Conservation (phyloP, 1,140 invertebrate genomes). For the Drosophila mayri region DNA sequence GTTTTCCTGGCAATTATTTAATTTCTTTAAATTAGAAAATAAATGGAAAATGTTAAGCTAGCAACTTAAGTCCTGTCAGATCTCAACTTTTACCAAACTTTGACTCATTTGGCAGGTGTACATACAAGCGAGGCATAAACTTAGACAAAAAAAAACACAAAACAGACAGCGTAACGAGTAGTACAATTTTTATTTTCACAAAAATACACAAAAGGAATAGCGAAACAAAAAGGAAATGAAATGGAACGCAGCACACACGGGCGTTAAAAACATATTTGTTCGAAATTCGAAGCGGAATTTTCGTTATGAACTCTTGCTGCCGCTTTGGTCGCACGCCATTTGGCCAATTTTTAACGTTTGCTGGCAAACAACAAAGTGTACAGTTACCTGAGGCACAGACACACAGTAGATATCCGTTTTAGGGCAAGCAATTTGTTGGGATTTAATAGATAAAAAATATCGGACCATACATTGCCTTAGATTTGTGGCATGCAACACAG, state of each 20-base stretch:
- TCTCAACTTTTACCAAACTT: not conserved
- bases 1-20: too few relatives aligned
- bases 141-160: not conserved
- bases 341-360: constrained; percentile 67
- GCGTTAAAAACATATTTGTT: constrained; percentile 55
- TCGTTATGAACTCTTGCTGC: constrained; percentile 7
- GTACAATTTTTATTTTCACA: constrained; percentile 54
- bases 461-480: too few relatives aligned
- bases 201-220: constrained; percentile 33
- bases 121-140: constrained; percentile 4
- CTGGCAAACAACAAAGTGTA: constrained; percentile 58
- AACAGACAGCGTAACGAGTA: constrained; percentile 27
- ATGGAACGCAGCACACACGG: constrained; percentile 18
- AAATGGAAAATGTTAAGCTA: not conserved
- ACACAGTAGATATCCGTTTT: constrained; percentile 9
- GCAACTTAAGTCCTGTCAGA: not conserved
- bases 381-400: constrained; percentile 46
- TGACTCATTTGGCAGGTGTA: not conserved
- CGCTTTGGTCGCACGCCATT: constrained; percentile 37
- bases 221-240: constrained; percentile 12
- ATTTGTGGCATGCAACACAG: not conserved
- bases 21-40: not conserved
- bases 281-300: constrained; percentile 65
- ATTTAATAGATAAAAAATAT: not conserved
- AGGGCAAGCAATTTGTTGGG: not conserved